These are phyloP conservation scores for Oligia strigilis DNA, from an alignment of 2,888 invertebrate genomes.

Conservation along the genomic window DNA sequence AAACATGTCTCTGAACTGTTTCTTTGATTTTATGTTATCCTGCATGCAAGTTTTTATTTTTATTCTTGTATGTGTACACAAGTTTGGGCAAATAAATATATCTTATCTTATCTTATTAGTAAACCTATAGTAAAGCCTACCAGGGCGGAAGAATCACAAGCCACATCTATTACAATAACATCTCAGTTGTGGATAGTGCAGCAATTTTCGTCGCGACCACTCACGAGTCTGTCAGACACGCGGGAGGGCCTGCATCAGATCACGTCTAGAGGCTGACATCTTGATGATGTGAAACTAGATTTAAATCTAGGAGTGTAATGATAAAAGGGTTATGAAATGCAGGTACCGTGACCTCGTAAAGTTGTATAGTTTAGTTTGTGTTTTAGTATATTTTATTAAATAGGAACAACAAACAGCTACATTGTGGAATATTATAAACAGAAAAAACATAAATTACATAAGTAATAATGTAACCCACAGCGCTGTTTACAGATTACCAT, in stretches of 20 bases:
- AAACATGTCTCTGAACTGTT: too few relatives aligned
- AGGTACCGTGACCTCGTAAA: neutral
- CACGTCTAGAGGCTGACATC: slow-evolving; percentile 42
- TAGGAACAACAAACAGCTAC: too few relatives aligned
- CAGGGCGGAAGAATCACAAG: slow-evolving; percentile 10
- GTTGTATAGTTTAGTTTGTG: neutral
- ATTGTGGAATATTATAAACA: too few relatives aligned
- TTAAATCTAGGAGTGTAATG: slow-evolving; percentile 3
- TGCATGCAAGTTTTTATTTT: too few relatives aligned
- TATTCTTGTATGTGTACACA: too few relatives aligned
- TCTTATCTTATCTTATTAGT: too few relatives aligned
- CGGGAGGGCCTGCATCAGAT: slow-evolving; percentile 36
- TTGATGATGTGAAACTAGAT: slow-evolving; percentile 47
- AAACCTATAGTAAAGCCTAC: neutral
- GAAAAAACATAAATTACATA: too few relatives aligned
- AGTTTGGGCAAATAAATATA: too few relatives aligned
- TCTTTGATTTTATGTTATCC: too few relatives aligned
- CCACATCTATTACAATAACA: slow-evolving; percentile 12
- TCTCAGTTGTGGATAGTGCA: slow-evolving; percentile 11
- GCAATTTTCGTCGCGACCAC: slow-evolving; percentile 40
- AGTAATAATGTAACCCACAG: too few relatives aligned
- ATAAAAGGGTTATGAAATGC: neutral
- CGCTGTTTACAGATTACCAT: too few relatives aligned
- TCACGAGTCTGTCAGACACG: slow-evolving; percentile 46
- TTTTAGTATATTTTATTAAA: neutral